phyloP scores from a whole-genome alignment of 2,797 vertebrate genomes.

The Microhierax caerulescens region DNA sequence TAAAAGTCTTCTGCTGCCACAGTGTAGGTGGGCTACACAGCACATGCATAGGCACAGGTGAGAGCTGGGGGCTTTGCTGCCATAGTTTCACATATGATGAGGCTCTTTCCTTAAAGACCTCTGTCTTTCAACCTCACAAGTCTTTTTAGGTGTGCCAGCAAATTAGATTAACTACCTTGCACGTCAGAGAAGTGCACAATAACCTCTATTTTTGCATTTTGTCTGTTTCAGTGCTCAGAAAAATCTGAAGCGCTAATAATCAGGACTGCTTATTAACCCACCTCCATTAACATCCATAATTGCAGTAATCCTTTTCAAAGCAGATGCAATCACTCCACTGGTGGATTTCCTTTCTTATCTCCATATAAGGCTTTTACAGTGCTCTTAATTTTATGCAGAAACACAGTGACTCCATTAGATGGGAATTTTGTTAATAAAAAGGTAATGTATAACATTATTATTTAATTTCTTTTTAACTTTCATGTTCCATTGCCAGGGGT shows the following conservation, averaged over 20 bases:
- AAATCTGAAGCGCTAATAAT: background rate
- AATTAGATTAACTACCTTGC: background rate
- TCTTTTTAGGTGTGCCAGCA: background rate
- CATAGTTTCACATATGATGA: background rate
- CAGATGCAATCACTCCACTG: background rate
- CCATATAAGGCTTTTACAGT: conserved; percentile 10
- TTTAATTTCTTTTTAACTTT: conserved; percentile 52
- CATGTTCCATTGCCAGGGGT: conserved; percentile 29
- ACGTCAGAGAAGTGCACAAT: background rate
- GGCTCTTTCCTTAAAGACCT: background rate
- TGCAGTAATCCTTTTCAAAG: conserved; percentile 24
- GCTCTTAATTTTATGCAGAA: conserved; percentile 49
- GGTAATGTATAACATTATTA: conserved; percentile 58
- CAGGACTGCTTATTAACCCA: background rate
- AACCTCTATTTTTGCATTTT: background rate
- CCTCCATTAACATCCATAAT: conserved; percentile 14
- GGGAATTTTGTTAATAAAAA: conserved; percentile 65
- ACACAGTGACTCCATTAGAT: conserved; percentile 39
- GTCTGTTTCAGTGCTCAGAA: background rate
- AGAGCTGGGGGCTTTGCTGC: background rate
- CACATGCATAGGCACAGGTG: fast-evolving
- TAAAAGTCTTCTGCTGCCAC: background rate
- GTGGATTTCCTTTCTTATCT: conserved; percentile 35
- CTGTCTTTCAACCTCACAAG: background rate
- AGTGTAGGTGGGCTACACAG: background rate